Conservation (phyloP, 2,113 vertebrate species). For the Zosterops borbonicus region DNA sequence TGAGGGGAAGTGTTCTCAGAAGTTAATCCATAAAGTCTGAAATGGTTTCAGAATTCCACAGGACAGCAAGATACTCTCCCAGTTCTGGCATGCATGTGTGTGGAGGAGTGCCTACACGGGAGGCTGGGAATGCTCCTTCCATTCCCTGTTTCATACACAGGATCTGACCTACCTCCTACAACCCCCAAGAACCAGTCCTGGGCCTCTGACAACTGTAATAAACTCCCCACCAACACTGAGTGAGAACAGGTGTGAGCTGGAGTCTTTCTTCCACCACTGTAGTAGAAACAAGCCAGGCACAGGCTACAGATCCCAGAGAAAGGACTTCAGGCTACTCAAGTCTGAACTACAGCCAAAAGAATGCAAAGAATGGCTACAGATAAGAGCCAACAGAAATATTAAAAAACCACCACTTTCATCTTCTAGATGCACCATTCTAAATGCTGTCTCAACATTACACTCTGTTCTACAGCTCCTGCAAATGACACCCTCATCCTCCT, state of each 20-base stretch:
- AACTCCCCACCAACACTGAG: background rate
- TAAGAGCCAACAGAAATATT: background rate
- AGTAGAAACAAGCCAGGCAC: background rate
- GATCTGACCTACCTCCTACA: background rate
- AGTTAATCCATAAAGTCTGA: background rate
- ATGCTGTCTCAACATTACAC: background rate
- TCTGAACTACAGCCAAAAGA: background rate
- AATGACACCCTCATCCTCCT: background rate
- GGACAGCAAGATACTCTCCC: background rate
- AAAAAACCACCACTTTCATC: background rate
- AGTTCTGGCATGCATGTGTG: accelerated
- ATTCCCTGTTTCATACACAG: accelerated
- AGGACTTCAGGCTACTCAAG: background rate
- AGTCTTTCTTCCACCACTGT: background rate
- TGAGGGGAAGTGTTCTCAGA: background rate
- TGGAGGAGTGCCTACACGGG: accelerated
- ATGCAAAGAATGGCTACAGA: background rate
- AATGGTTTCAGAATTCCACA: background rate
- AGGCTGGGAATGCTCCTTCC: background rate
- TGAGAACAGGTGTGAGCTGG: background rate
- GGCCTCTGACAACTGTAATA: background rate
- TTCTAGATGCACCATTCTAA: background rate
- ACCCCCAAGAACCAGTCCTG: background rate
- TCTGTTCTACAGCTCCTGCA: background rate
- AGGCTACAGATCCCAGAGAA: accelerated